phyloP scores from a whole-genome alignment of 2,797 vertebrate genomes.

The Enoplosus armatus region DNA sequence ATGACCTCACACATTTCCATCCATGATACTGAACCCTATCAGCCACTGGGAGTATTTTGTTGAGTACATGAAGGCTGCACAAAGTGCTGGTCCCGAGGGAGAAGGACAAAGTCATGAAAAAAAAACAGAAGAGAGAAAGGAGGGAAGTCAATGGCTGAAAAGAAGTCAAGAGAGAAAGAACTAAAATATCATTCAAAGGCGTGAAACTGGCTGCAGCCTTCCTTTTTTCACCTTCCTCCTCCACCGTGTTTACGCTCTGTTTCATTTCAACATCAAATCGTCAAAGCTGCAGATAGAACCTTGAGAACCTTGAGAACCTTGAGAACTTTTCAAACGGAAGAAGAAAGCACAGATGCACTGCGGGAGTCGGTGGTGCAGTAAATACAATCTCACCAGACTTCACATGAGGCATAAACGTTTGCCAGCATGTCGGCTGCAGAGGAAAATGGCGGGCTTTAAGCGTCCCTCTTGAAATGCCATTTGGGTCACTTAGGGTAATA shows the following conservation, averaged over 20 bases:
- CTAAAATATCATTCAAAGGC: neutral
- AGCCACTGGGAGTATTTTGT: neutral
- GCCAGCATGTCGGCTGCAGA: neutral
- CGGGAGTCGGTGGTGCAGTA: neutral
- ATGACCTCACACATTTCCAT: neutral
- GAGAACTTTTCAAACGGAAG: neutral
- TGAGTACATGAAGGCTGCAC: neutral
- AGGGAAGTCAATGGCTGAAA: neutral
- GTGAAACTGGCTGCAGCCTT: neutral
- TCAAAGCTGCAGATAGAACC: neutral
- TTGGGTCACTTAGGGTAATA: conserved; percentile 44
- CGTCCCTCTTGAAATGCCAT: conserved; percentile 46
- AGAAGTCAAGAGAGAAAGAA: neutral
- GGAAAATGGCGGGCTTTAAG: neutral
- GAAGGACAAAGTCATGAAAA: neutral
- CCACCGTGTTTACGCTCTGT: neutral
- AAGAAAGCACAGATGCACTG: neutral
- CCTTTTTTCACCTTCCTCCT: neutral
- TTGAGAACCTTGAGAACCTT: neutral
- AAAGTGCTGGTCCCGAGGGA: neutral
- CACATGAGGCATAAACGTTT: neutral
- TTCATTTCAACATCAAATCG: neutral
- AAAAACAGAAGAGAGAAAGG: neutral
- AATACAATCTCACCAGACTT: neutral
- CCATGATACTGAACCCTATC: neutral